Evolutionary conservation across 2,113 vertebrate species (phyloP).

Genomic region (Dermatemys mawii): DNA sequence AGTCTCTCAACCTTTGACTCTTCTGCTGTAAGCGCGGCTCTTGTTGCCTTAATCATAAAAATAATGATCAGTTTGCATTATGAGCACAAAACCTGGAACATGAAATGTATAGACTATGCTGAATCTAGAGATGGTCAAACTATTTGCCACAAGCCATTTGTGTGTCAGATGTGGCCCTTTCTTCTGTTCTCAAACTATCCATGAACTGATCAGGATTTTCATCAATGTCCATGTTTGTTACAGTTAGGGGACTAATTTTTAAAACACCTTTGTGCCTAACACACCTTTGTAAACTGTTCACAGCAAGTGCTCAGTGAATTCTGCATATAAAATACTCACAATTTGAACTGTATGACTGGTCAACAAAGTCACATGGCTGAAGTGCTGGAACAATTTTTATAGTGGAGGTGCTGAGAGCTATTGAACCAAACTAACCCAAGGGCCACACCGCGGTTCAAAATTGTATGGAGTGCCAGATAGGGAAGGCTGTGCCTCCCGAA

Average conservation of each 20-base stretch:
- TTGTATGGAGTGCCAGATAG: no score
- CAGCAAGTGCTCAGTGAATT: neutral
- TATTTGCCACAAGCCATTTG: neutral
- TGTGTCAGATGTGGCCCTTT: neutral
- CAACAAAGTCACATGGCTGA: neutral
- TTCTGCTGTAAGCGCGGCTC: constrained; percentile 79
- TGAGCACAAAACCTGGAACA: neutral
- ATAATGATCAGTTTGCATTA: neutral
- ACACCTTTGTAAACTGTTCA: neutral
- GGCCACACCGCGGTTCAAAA: no score
- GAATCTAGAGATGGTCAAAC: neutral
- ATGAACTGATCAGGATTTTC: neutral
- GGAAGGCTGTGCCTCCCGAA: no score
- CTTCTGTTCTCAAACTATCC: neutral
- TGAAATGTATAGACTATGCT: neutral
- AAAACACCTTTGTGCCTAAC: neutral
- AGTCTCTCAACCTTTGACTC: constrained; percentile 84
- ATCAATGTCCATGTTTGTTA: neutral
- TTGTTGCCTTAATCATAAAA: constrained; percentile 78
- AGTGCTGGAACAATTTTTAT: no score
- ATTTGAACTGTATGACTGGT: neutral
- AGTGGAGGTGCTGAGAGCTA: no score
- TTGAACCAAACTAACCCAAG: no score
- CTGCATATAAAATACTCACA: no score
- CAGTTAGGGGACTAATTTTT: neutral